phyloP scores from a whole-genome alignment of 2,797 vertebrate species.

The Linurgus olivaceus region DNA sequence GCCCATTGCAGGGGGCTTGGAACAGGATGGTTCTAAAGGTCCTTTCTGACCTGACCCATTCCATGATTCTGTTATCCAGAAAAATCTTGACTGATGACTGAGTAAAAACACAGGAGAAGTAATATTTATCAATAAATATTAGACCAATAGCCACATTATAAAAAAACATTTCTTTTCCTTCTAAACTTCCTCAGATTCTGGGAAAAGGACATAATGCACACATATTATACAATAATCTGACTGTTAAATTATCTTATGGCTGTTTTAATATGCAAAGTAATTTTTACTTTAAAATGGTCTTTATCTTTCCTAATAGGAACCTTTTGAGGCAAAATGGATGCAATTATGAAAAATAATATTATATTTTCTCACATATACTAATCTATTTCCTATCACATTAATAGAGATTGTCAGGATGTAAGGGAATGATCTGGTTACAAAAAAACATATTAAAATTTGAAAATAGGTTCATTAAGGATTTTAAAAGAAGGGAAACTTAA shows the following conservation, averaged over 20 bases:
- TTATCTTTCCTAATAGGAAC: neutral
- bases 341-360: neutral
- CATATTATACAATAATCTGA: neutral
- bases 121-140: neutral
- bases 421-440: neutral
- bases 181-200: neutral
- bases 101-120: neutral
- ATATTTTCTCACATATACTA: neutral
- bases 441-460: neutral
- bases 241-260: neutral
- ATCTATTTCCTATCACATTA: neutral
- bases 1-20: neutral
- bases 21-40: neutral
- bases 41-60: fast-evolving
- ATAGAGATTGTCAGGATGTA: neutral
- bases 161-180: neutral
- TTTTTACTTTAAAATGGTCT: neutral
- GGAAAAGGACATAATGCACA: neutral
- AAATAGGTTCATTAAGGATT: conserved; percentile 13
- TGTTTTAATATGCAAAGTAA: neutral
- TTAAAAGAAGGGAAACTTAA: conserved; percentile 3
- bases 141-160: neutral
- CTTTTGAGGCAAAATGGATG: neutral
- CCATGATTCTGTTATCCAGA: neutral
- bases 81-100: neutral